A percentile compares a stretch with the other conserved stretches of the same genome.
phyloP scores from a whole-genome alignment of 2,888 invertebrate genomes.

The Ethmia dodecea region DNA sequence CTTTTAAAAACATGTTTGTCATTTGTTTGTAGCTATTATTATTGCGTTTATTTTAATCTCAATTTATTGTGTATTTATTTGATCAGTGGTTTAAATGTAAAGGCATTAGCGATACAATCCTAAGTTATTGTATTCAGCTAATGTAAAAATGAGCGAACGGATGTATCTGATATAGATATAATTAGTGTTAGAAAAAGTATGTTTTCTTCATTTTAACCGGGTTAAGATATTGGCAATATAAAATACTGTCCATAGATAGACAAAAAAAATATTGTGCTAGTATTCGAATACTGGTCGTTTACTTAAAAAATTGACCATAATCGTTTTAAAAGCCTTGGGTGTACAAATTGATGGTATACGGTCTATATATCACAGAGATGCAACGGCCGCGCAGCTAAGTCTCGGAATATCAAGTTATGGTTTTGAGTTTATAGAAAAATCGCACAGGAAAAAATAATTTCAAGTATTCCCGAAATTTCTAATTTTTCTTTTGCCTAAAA shows the following conservation, averaged over 20 bases:
- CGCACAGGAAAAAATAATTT: too few relatives aligned
- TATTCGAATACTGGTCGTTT: neutral
- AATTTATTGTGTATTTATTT: conserved; percentile 36
- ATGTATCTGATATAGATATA: conserved; percentile 31
- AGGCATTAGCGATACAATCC: neutral
- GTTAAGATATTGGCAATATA: conserved; percentile 14
- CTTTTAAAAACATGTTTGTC: too few relatives aligned
- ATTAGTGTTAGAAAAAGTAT: conserved; percentile 26
- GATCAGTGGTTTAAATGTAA: neutral
- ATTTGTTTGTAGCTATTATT: too few relatives aligned
- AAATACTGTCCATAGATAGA: conserved; percentile 26
- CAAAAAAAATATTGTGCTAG: neutral
- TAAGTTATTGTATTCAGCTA: neutral
- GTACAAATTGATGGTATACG: conserved; percentile 31
- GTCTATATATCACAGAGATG: too few relatives aligned
- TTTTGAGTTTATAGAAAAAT: too few relatives aligned
- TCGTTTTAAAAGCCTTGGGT: conserved; percentile 23
- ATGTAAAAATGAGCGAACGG: conserved; percentile 9
- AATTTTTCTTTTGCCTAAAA: too few relatives aligned
- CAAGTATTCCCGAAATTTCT: too few relatives aligned
- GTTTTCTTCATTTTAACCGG: conserved; percentile 24
- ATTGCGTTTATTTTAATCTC: conserved; percentile 22
- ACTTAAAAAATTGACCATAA: neutral
- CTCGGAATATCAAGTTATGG: too few relatives aligned
- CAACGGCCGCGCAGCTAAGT: too few relatives aligned